These are phyloP conservation scores for Caenorhabditis imperialis DNA, from an alignment of 2,888 invertebrate genomes.

Conservation along the genomic window DNA sequence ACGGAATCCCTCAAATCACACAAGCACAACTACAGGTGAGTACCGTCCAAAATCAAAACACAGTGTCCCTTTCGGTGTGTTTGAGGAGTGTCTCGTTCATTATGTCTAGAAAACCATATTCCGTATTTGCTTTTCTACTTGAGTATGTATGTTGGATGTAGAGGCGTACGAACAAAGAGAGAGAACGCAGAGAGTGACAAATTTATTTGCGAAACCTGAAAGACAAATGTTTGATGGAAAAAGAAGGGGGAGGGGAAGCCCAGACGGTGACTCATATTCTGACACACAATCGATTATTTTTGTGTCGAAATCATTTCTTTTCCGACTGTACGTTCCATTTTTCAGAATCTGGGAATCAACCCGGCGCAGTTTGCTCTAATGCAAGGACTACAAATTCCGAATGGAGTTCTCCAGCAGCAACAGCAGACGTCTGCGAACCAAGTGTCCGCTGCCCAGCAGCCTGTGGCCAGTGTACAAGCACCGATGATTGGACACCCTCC, in stretches of 20 bases:
- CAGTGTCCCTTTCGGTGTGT: background rate
- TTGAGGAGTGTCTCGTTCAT: conserved; percentile 6
- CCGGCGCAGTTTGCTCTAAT: conserved; percentile 29
- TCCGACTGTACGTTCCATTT: background rate
- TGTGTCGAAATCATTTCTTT: too few relatives aligned
- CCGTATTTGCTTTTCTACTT: conserved; percentile 31
- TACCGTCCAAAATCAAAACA: conserved; percentile 9
- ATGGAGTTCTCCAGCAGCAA: conserved; percentile 11
- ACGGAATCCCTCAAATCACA: conserved; percentile 25
- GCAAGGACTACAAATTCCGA: conserved; percentile 9
- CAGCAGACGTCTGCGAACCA: conserved; percentile 19
- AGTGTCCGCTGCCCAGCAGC: conserved; percentile 26
- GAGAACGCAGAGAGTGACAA: conserved; percentile 16
- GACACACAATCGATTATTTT: too few relatives aligned
- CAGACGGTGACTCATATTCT: conserved; percentile 22
- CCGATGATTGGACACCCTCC: conserved; percentile 28
- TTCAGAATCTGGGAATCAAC: conserved; percentile 30
- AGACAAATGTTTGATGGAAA: conserved; percentile 18
- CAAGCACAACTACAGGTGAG: conserved; percentile 42
- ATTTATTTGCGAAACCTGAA: conserved; percentile 35
- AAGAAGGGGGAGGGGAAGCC: background rate
- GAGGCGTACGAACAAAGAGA: background rate
- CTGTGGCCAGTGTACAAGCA: conserved; percentile 19
- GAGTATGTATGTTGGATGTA: conserved; percentile 28
- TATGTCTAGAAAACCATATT: conserved; percentile 40